Percentiles rank a stretch among this genome's conserved stretches.
phyloP scores from a whole-genome alignment of 2,113 vertebrate genomes.

The Tenebrosternarchus preto region DNA sequence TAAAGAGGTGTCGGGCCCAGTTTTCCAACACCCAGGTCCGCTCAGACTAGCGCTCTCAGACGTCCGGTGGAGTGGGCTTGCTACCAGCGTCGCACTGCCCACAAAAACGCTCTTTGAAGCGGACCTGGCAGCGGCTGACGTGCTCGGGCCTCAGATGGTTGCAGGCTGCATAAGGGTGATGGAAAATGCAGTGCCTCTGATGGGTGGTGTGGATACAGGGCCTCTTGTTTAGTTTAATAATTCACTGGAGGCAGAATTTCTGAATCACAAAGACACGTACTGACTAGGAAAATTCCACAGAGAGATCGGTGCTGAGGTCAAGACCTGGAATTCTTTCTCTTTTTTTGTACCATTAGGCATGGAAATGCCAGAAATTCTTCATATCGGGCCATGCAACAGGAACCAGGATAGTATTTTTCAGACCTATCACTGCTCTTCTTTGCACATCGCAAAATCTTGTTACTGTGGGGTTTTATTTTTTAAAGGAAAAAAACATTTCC shows the following conservation, averaged over 20 bases:
- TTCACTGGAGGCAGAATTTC: slow-evolving; percentile 43
- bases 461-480: too few relatives aligned
- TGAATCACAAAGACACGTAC: slow-evolving; percentile 46
- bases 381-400: neutral
- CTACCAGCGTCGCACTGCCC: slow-evolving; percentile 55
- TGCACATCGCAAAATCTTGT: too few relatives aligned
- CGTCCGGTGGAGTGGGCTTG: slow-evolving; percentile 62
- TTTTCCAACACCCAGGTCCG: slow-evolving; percentile 75
- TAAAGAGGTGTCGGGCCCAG: slow-evolving; percentile 73
- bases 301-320: slow-evolving; percentile 3
- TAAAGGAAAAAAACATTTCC: too few relatives aligned
- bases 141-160: slow-evolving; percentile 71
- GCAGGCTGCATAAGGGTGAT: slow-evolving; percentile 69
- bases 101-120: slow-evolving; percentile 71
- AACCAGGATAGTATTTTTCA: neutral
- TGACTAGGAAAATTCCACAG: slow-evolving; percentile 24
- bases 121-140: slow-evolving; percentile 69
- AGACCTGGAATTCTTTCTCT: slow-evolving; percentile 30
- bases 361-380: neutral
- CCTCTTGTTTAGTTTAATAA: slow-evolving; percentile 48
- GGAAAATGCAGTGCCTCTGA: slow-evolving; percentile 71
- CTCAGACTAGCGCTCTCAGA: slow-evolving; percentile 65
- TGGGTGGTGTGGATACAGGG: slow-evolving; percentile 57
- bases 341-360: neutral
- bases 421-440: neutral